Evolutionary conservation across 2,113 vertebrate species (phyloP).

Genomic region (Oryzias javanicus): DNA sequence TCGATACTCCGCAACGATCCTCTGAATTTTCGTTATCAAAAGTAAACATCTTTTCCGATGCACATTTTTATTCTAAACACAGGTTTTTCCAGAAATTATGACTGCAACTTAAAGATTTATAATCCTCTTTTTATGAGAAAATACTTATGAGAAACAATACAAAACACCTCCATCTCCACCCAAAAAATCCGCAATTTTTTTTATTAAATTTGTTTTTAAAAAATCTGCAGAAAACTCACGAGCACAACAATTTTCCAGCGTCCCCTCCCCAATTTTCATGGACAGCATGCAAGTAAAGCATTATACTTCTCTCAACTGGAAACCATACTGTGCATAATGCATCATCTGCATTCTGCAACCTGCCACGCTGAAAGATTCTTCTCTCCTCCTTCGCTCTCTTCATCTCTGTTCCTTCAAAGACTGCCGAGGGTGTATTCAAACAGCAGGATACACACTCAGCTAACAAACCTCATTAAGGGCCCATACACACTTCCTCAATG

Average conservation of each 20-base stretch:
- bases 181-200: not conserved
- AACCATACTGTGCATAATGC: slow-evolving; percentile 61
- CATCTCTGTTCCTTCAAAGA: slow-evolving; percentile 70
- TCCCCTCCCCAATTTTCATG: slow-evolving; percentile 42
- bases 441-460: slow-evolving; percentile 70
- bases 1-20: slow-evolving; percentile 6
- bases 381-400: slow-evolving; percentile 52
- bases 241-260: slow-evolving; percentile 25
- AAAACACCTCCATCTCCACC: not conserved
- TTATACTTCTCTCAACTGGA: slow-evolving; percentile 55
- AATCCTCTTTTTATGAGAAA: too few species aligned
- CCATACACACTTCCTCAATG: slow-evolving; percentile 71
- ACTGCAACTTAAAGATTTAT: slow-evolving; percentile 7
- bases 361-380: slow-evolving; percentile 56
- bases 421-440: slow-evolving; percentile 69
- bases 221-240: slow-evolving; percentile 8
- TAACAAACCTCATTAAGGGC: slow-evolving; percentile 73
- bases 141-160: too few species aligned
- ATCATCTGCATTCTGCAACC: slow-evolving; percentile 69
- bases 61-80: not conserved
- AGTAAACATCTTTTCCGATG: not conserved
- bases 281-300: slow-evolving; percentile 27
- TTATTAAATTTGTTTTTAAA: slow-evolving; percentile 5
- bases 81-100: not conserved
- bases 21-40: slow-evolving; percentile 10